These are phyloP conservation scores for Acronicta alni DNA, from an alignment of 2,888 invertebrate species.

Conservation along the genomic window DNA sequence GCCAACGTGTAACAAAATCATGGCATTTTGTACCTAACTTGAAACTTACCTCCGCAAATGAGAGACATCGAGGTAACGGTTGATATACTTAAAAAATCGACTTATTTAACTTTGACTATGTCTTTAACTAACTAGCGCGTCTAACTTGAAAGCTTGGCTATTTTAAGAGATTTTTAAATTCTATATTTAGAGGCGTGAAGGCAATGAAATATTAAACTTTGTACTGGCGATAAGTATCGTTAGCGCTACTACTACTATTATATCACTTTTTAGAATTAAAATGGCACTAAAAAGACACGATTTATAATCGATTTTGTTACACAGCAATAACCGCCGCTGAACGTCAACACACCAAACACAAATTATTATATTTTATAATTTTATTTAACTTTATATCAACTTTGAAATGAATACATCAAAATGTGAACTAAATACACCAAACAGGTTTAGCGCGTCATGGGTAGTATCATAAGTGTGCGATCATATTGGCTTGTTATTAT, in stretches of 20 bases:
- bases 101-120: constrained; percentile 57
- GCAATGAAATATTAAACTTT: constrained; percentile 85
- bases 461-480: constrained; percentile 75
- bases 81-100: constrained; percentile 63
- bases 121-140: constrained; percentile 76
- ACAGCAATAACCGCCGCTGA: constrained; percentile 64
- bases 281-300: constrained; percentile 89
- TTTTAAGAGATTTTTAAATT: constrained; percentile 59
- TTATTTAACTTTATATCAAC: constrained; percentile 56
- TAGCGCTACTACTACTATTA: constrained; percentile 74
- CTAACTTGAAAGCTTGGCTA: constrained; percentile 77
- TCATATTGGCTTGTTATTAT: constrained; percentile 77
- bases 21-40: constrained; percentile 25
- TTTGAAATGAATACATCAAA: constrained; percentile 63
- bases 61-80: constrained; percentile 78
- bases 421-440: constrained; percentile 81
- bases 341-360: constrained; percentile 56
- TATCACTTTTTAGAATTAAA: constrained; percentile 76
- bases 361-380: constrained; percentile 41
- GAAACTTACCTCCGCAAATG: constrained; percentile 85
- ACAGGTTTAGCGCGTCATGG: constrained; percentile 60
- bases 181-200: constrained; percentile 82
- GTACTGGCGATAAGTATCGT: constrained; percentile 84
- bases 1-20: constrained; percentile 54
- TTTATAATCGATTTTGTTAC: constrained; percentile 70